Base-by-base conservation (phyloP, 2,797 vertebrate species). In the Picus viridis region DNA sequence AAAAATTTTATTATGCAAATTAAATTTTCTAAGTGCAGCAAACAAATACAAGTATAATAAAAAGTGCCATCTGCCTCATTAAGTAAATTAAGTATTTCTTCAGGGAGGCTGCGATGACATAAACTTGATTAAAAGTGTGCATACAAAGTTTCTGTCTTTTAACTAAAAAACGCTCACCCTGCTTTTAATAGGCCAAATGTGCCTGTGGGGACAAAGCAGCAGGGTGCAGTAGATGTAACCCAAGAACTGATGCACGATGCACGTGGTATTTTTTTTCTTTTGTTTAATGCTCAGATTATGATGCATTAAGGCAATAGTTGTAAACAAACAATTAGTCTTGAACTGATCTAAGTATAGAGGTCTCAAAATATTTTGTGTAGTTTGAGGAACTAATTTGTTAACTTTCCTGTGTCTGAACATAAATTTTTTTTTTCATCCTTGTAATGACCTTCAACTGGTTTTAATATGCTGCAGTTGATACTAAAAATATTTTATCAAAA, bases 401-500 rank as follows among this genome's bases (percentile, higher is more conserved):
- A 10, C 65, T 68, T 71, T 73, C 56, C 36, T 68, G 57, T 63
- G 70, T 80, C 63, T 90, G 57, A 89, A 58, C 75, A 80, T 84
- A 49, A 39, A 24, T 49, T 68, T 87, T 87, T 80, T 79, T 76
- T 81, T 89, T 32, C 53, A 84, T 94, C 70, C 82, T 96, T 45
- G 41, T 68, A 57, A 45, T 96, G 96, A 97, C 97, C 96, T 97
- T 97, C 53, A 95, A 24, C 80, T 87, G 64, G 53, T 73, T 83
- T 92, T 85, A 83, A 73, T 91, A 94, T 82, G 19, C 76, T 84
- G 77, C 26, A 87, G 58, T 64, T 6, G 29, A 73, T 94, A 95
- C 71, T 70, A 81, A 96, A 97, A 96, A 93, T 89, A 95, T 95
- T 97, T 97, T 97, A 97, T 97, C 97, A 96, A 86, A 83, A 69